Evolutionary conservation across 53 echinoderm and acorn worm genomes (phyloP), one percentile per base, ranked within the genome.

Genomic region (Paracentrotus lividus): DNA sequence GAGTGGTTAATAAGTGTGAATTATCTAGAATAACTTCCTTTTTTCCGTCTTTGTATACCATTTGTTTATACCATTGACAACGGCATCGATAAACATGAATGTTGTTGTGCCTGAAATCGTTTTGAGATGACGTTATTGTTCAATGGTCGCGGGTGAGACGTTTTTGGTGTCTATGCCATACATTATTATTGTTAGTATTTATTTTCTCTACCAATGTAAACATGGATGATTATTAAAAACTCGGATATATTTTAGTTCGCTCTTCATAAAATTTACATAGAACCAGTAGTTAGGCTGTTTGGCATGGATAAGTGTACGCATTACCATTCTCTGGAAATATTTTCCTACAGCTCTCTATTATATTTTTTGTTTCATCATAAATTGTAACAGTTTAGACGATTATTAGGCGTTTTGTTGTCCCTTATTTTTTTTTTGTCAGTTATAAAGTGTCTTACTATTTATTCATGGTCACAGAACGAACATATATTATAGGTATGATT

Each of bases 31-130:
- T 45, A 45, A 81, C 81, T 81, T 81, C 81, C 81, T 47, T 26
- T 47, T 45, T 81, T 4, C n/a, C n/a, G n/a, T 13, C 47, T 47
- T 45, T 81, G 44, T 45, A 81, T 13, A 45, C 47, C 33, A 81
- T 8, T n/a, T n/a, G n/a, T 42, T 42, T 77, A 66, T 77, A 20
- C 77, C 77, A 42, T n/a, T 77, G 77, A 29, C 77, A 77, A 77
- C 77, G n/a, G 9, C 40, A 9, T 5, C 5, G 8, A 78, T 21
- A n/a, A 81, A 72, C 72, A 72, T 18, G n/a, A n/a, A 72, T 72
- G 9, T 81, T 47, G 44, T 47, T 81, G 10, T 77, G n/a, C 47
- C 8, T 47, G 47, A 81, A 44, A 81, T 81, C n/a, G 8, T 47
- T 27, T 81, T n/a, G 47, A 27, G 44, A 45, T 81, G 72, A 72